Percentiles rank a stretch among this genome's conserved stretches.
Evolutionary conservation across 1,140 invertebrate genomes (phyloP).

Genomic region (Brachystomella parvula): DNA sequence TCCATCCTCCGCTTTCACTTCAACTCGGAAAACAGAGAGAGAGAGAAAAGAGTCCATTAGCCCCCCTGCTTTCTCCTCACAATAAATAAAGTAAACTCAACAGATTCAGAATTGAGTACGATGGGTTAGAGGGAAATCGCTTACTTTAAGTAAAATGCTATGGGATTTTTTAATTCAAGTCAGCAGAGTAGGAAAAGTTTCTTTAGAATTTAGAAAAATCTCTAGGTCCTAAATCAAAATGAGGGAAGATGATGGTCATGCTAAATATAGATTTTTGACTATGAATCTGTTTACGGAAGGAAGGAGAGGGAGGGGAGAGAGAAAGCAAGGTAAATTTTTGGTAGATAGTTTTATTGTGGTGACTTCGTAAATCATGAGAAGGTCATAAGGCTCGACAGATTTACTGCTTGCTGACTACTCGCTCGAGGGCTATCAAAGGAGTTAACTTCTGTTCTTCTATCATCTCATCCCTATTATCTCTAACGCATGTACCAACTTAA

Average conservation of each 20-base stretch:
- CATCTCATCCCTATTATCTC: conserved; percentile 9
- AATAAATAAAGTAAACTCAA: conserved; percentile 11
- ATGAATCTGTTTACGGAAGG: too few species aligned
- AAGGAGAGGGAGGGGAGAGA: too few species aligned
- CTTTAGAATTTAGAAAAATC: too few species aligned
- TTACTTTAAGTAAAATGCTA: too few species aligned
- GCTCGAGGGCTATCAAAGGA: conserved; percentile 39
- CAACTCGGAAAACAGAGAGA: background rate
- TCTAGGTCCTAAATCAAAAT: too few species aligned
- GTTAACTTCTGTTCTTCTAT: conserved; percentile 37
- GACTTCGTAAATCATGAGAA: conserved; percentile 36
- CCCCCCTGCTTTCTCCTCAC: background rate
- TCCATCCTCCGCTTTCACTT: background rate
- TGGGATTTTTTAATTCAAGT: too few species aligned
- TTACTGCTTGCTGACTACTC: conserved; percentile 39
- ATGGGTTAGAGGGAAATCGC: too few species aligned
- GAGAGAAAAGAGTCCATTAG: background rate
- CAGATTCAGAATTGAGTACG: too few species aligned
- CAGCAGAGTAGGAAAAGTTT: too few species aligned
- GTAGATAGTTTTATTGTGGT: background rate
- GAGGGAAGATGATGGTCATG: too few species aligned
- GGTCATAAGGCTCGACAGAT: conserved; percentile 38
- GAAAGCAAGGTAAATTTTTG: conserved; percentile 4
- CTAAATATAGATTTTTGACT: too few species aligned
- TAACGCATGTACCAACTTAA: background rate